phyloP scores from a whole-genome alignment of 2,888 invertebrate genomes.

The Scaptomyza caliginosa region DNA sequence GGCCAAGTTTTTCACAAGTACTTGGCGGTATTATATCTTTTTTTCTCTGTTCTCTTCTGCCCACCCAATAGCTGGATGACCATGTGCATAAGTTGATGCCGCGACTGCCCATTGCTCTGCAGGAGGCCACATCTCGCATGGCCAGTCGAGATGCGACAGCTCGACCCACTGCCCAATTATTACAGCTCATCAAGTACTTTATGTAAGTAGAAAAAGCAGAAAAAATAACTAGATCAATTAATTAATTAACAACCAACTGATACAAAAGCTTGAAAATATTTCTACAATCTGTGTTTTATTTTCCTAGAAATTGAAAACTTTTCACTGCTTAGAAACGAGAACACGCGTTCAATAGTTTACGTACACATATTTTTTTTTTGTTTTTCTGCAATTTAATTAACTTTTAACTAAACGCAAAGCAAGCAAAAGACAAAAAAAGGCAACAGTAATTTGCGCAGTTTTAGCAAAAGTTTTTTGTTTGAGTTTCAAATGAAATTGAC shows the following conservation, averaged over 20 bases:
- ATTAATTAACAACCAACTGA: background rate
- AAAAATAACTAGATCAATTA: background rate
- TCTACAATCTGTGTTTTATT: too few relatives aligned
- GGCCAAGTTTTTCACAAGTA: constrained; percentile 34
- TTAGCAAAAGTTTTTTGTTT: constrained; percentile 65
- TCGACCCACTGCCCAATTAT: constrained; percentile 95
- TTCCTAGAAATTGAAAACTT: too few relatives aligned
- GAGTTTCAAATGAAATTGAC: constrained; percentile 77
- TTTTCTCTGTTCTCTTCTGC: background rate
- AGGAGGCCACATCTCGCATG: constrained; percentile 94
- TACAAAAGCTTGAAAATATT: background rate
- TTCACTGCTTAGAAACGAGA: too few relatives aligned
- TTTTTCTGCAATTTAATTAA: constrained; percentile 67
- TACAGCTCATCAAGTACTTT: constrained; percentile 95
- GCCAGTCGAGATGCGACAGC: constrained; percentile 92
- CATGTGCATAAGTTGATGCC: constrained; percentile 91
- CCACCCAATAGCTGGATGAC: constrained; percentile 90
- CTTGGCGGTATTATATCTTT: constrained; percentile 1
- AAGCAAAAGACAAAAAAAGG: constrained; percentile 46
- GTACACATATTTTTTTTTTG: background rate
- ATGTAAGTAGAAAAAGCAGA: constrained; percentile 86
- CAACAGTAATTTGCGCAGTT: constrained; percentile 67
- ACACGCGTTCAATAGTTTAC: background rate
- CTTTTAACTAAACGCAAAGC: constrained; percentile 56
- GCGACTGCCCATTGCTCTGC: constrained; percentile 92